These are phyloP conservation scores for Colletes latitarsis DNA, from an alignment of 1,140 invertebrate genomes.

Conservation along the genomic window DNA sequence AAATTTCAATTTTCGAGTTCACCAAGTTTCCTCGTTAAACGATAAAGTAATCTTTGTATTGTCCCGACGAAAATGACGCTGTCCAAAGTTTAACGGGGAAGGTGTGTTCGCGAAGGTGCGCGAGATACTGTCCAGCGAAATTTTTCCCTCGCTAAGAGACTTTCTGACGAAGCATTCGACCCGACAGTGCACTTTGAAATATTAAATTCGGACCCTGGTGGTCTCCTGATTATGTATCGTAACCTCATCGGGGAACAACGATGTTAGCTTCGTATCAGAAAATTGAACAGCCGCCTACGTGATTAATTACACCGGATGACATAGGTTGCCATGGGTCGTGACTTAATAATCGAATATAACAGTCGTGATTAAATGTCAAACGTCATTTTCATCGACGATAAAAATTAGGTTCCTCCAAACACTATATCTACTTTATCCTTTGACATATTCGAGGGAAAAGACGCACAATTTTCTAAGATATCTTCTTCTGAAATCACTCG, in stretches of 20 bases:
- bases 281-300: background rate
- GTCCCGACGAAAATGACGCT: background rate
- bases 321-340: background rate
- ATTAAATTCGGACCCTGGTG: background rate
- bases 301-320: background rate
- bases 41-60: constrained; percentile 3
- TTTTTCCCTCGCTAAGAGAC: background rate
- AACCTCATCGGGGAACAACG: background rate
- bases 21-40: background rate
- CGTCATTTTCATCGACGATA: too few relatives aligned
- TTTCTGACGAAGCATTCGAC: background rate
- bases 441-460: too few relatives aligned
- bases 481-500: too few relatives aligned
- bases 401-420: too few relatives aligned
- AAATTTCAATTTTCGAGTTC: background rate
- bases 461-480: too few relatives aligned
- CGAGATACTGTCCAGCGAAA: background rate
- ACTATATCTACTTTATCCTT: background rate
- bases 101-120: background rate
- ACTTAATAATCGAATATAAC: background rate
- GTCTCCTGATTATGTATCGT: background rate
- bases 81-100: background rate
- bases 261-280: background rate
- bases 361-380: too few relatives aligned
- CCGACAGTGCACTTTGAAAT: background rate